These are phyloP conservation scores for Zosterops japonicus DNA, from an alignment of 2,113 vertebrate genomes.

Conservation along the genomic window DNA sequence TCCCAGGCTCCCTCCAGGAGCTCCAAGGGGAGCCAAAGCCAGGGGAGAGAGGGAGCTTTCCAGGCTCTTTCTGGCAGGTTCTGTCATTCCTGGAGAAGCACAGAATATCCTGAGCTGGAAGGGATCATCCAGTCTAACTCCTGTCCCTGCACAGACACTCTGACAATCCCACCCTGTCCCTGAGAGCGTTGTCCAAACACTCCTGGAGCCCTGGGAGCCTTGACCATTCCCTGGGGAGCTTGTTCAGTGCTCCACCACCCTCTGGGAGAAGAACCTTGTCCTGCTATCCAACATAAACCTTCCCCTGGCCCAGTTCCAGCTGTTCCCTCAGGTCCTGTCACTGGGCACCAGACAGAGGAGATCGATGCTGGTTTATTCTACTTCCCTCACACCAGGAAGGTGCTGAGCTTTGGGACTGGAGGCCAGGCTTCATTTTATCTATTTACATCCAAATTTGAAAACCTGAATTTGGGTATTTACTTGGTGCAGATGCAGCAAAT, in stretches of 20 bases:
- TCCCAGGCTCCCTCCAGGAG: neutral
- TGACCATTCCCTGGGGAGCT: neutral
- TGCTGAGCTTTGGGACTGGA: neutral
- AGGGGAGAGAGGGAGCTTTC: neutral
- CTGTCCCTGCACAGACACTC: accelerated
- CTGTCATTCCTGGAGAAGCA: neutral
- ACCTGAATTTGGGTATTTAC: neutral
- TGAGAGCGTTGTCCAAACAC: accelerated
- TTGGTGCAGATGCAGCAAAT: neutral
- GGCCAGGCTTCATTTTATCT: neutral
- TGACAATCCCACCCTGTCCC: neutral
- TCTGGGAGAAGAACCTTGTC: neutral
- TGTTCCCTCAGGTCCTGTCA: neutral
- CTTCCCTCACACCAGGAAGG: neutral
- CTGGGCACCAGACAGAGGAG: neutral
- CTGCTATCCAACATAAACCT: neutral
- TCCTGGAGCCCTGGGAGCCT: neutral
- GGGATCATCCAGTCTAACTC: neutral
- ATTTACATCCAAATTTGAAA: neutral
- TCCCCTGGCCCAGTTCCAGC: neutral
- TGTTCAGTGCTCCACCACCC: neutral
- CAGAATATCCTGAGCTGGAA: neutral
- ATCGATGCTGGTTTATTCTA: neutral
- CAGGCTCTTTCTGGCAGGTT: neutral
- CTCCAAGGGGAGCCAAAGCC: accelerated